Evolutionary conservation across 2,888 invertebrate species (phyloP).

Genomic region (Epinotia demarniana): DNA sequence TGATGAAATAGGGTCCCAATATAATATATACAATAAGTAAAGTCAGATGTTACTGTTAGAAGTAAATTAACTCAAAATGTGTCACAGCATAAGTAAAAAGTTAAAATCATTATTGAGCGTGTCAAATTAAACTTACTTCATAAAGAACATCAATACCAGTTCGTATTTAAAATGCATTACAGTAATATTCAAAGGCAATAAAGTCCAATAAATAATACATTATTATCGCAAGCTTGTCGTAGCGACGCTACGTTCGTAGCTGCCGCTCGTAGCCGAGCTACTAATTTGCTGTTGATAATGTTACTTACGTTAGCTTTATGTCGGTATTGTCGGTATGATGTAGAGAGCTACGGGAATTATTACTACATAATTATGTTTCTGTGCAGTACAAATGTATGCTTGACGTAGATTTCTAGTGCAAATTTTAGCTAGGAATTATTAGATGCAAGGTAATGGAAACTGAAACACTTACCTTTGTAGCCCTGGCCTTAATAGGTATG

Average conservation of each 20-base stretch:
- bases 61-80: too few species aligned
- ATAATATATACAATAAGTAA: too few species aligned
- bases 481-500: background rate
- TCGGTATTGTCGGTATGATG: conserved; percentile 25
- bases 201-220: conserved; percentile 37
- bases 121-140: background rate
- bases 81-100: too few species aligned
- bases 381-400: background rate
- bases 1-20: too few species aligned
- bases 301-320: conserved; percentile 40
- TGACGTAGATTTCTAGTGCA: background rate
- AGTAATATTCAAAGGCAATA: conserved; percentile 29
- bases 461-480: background rate
- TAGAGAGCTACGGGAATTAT: conserved; percentile 17
- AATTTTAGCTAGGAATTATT: background rate
- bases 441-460: background rate
- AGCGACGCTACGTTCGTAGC: conserved; percentile 39
- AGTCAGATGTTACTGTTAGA: too few species aligned
- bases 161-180: conserved; percentile 24
- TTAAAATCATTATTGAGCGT: too few species aligned
- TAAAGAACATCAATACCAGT: conserved; percentile 1
- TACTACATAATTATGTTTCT: background rate
- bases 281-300: conserved; percentile 43
- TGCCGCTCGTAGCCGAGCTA: conserved; percentile 25
- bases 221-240: conserved; percentile 37